Conservation (phyloP, 2,113 vertebrate species). For the Ciconia maguari region DNA sequence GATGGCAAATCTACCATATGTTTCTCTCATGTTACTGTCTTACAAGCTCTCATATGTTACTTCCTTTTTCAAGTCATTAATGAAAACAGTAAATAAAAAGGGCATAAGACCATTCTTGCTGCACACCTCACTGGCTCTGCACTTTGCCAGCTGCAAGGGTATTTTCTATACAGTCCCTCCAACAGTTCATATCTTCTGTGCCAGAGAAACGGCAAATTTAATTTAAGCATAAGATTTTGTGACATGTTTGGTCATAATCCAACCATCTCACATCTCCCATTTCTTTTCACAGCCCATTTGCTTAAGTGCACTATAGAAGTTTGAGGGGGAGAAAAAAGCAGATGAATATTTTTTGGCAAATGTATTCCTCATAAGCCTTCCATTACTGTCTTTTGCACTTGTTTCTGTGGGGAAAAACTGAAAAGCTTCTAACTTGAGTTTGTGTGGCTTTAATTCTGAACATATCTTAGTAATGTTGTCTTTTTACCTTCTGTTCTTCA, state of each 20-base stretch:
- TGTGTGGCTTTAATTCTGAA: neutral
- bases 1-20: neutral
- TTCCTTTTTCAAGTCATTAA: neutral
- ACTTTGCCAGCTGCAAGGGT: neutral
- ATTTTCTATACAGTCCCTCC: neutral
- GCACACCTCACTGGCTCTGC: neutral
- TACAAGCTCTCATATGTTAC: neutral
- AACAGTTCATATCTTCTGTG: neutral
- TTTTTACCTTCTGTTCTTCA: neutral
- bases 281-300: slow-evolving; percentile 5
- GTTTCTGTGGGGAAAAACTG: neutral
- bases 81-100: neutral
- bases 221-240: neutral
- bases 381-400: neutral
- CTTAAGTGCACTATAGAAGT: neutral
- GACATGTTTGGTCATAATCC: neutral
- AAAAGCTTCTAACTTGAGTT: neutral
- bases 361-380: neutral
- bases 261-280: neutral
- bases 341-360: neutral
- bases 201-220: neutral
- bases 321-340: neutral
- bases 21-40: neutral
- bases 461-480: neutral
- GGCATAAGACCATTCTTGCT: neutral